phyloP scores from a whole-genome alignment of 2,888 invertebrate species.

The Dolomedes plantarius region DNA sequence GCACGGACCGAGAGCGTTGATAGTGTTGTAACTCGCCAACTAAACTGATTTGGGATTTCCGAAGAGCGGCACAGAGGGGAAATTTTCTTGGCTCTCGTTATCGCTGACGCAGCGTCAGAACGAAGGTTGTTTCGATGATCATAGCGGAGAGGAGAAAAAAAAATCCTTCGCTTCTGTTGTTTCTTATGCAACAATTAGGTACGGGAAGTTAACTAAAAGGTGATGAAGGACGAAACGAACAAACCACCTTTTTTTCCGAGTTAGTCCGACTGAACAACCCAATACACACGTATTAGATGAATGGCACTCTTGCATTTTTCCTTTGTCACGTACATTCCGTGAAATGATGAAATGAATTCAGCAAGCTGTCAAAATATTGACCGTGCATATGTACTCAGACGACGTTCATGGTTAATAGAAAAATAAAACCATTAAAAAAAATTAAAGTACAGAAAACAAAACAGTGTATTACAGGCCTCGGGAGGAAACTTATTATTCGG shows the following conservation, averaged over 20 bases:
- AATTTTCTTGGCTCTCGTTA: not conserved
- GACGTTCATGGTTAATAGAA: no score
- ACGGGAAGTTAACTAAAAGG: not conserved
- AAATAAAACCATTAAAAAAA: no score
- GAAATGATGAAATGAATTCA: no score
- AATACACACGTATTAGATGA: not conserved
- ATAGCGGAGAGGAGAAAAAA: not conserved
- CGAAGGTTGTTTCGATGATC: not conserved
- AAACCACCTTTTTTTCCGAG: not conserved
- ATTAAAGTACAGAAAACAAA: no score
- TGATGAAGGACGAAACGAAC: not conserved
- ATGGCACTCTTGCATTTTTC: not conserved
- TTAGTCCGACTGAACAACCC: not conserved
- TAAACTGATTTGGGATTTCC: no score
- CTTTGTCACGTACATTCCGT: not conserved
- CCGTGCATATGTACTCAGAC: no score
- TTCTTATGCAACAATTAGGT: not conserved
- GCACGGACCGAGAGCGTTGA: no score
- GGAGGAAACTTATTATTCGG: no score
- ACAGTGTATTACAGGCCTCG: no score
- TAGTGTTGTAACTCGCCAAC: no score
- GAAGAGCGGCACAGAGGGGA: not conserved
- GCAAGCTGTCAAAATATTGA: no score
- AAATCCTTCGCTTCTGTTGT: not conserved
- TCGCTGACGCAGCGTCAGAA: not conserved